These are phyloP conservation scores for Gisinianus flammeolus DNA, from an alignment of 2,888 invertebrate species.

Conservation along the genomic window DNA sequence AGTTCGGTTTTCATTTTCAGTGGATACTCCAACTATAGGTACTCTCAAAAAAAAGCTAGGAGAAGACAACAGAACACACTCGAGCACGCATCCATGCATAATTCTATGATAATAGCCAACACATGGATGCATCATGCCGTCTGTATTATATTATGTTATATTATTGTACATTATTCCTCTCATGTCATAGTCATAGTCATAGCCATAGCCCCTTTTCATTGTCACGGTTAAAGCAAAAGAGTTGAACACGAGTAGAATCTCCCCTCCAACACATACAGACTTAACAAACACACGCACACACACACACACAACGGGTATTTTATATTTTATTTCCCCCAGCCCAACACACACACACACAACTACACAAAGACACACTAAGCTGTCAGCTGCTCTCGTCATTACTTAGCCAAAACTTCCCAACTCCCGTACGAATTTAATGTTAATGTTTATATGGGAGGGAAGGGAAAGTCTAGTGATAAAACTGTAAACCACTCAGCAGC, in stretches of 20 bases:
- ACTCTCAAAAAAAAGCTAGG: no score
- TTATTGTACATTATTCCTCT: not conserved
- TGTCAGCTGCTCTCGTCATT: slow-evolving; percentile 32
- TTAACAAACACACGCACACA: not conserved
- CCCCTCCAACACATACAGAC: not conserved
- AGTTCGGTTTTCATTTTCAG: not conserved
- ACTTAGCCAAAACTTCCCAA: not conserved
- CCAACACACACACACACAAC: slow-evolving; percentile 14
- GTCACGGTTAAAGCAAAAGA: no score
- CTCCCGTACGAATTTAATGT: not conserved
- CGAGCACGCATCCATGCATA: slow-evolving; percentile 15
- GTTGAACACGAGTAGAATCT: not conserved
- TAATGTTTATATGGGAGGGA: no score
- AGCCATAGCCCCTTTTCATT: no score
- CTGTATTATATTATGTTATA: slow-evolving; percentile 18
- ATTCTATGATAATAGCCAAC: slow-evolving; percentile 13
- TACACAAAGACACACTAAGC: slow-evolving; percentile 4
- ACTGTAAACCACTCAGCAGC: no score
- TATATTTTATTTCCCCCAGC: not conserved
- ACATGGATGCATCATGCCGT: not conserved
- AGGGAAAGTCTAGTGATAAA: no score
- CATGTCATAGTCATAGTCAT: no score
- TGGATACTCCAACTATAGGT: not conserved
- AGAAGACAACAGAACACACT: slow-evolving; percentile 1
- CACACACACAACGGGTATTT: slow-evolving; percentile 7